Conservation (phyloP, 2,113 vertebrate species). For the Scopus umbretta region DNA sequence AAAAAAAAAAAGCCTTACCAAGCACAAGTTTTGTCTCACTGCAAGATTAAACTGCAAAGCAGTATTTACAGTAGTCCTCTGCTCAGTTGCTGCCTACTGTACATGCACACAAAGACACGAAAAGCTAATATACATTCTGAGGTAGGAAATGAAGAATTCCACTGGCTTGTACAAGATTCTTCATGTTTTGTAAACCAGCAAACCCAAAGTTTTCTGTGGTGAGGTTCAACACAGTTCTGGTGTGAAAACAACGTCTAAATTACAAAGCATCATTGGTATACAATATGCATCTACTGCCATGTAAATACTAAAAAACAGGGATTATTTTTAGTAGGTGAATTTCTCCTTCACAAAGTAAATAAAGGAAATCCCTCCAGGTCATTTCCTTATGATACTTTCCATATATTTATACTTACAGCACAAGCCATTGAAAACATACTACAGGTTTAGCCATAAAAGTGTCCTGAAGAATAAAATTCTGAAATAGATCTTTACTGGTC, state of each 20-base stretch:
- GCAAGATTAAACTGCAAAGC: slow-evolving; percentile 50
- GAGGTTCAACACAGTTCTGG: slow-evolving; percentile 60
- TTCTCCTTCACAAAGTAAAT: background rate
- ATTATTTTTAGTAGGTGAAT: slow-evolving; percentile 1
- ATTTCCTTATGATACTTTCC: background rate
- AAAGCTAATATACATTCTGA: slow-evolving; percentile 67
- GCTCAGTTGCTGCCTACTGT: slow-evolving; percentile 28
- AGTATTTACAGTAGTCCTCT: slow-evolving; percentile 66
- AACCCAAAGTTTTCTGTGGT: slow-evolving; percentile 40
- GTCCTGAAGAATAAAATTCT: slow-evolving; percentile 11
- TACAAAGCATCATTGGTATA: background rate
- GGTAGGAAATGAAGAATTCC: slow-evolving; percentile 78
- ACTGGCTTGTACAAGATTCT: slow-evolving; percentile 69
- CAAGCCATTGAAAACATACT: slow-evolving; percentile 28
- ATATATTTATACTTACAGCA: background rate
- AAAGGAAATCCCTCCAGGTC: background rate
- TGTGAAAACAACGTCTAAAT: slow-evolving; percentile 37
- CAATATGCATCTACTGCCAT: background rate
- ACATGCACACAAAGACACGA: slow-evolving; percentile 54
- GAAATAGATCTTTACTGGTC: slow-evolving; percentile 49
- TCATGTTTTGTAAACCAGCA: slow-evolving; percentile 71
- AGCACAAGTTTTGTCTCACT: slow-evolving; percentile 32
- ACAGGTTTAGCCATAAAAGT: background rate
- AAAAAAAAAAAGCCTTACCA: background rate
- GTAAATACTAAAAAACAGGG: background rate